Conservation (phyloP, 2,797 vertebrate species). For the Arctocebus calabarensis region DNA sequence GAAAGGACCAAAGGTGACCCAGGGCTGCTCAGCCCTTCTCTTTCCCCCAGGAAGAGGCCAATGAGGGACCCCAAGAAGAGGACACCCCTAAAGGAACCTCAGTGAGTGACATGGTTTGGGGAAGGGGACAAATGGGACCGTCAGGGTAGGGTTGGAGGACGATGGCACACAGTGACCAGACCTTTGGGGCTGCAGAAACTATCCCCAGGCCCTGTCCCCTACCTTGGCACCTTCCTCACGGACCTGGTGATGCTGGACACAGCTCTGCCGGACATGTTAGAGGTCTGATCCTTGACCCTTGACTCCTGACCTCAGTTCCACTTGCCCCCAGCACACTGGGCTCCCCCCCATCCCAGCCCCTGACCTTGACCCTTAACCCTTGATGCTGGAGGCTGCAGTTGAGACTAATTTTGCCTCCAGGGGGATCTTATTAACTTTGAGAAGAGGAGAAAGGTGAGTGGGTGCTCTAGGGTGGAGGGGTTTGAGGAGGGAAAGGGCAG, state of each 20-base stretch:
- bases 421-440: slow-evolving; percentile 93
- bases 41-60: slow-evolving; percentile 60
- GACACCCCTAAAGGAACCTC: background rate
- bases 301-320: slow-evolving; percentile 5
- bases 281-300: slow-evolving; percentile 86
- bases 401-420: slow-evolving; percentile 83
- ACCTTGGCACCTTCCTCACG: slow-evolving; percentile 94
- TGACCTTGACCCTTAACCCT: background rate
- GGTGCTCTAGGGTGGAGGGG: background rate
- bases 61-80: slow-evolving; percentile 40
- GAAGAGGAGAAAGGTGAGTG: slow-evolving; percentile 93
- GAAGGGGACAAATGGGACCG: background rate
- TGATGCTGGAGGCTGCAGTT: slow-evolving; percentile 25
- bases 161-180: slow-evolving; percentile 14
- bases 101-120: slow-evolving; percentile 40
- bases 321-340: background rate
- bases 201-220: slow-evolving; percentile 90
- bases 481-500: background rate
- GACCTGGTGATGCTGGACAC: slow-evolving; percentile 96
- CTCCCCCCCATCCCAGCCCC: background rate
- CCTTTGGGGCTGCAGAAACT: slow-evolving; percentile 85
- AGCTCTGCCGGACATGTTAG: slow-evolving; percentile 91
- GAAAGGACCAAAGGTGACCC: background rate
- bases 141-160: background rate
- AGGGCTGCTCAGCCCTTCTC: background rate